Conservation (phyloP, 2,888 invertebrate species). For the Agriopis marginaria region DNA sequence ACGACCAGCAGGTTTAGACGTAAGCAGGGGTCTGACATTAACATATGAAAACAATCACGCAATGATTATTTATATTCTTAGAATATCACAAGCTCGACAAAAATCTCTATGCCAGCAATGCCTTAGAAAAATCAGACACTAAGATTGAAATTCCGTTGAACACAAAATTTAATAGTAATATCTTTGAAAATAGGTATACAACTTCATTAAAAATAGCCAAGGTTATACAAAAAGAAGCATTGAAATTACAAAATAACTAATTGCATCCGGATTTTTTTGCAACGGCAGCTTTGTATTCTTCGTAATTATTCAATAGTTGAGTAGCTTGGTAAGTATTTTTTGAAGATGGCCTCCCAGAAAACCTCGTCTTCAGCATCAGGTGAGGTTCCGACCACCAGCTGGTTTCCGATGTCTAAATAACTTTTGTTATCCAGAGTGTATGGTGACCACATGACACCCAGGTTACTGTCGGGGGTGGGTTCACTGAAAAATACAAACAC, state of each 20-base stretch:
- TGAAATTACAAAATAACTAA: too few relatives aligned
- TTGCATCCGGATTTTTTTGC: too few relatives aligned
- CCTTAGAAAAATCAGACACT: too few relatives aligned
- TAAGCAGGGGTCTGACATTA: neutral
- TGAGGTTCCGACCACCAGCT: conserved; percentile 41
- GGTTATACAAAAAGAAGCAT: too few relatives aligned
- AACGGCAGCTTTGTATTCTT: too few relatives aligned
- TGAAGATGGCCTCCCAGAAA: conserved; percentile 61
- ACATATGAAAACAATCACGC: neutral
- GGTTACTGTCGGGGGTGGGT: conserved; percentile 47
- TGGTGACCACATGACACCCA: conserved; percentile 46
- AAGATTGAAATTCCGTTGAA: too few relatives aligned
- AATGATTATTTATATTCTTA: too few relatives aligned
- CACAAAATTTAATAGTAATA: too few relatives aligned
- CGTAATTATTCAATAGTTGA: conserved; percentile 6
- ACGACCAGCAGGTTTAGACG: conserved; percentile 37
- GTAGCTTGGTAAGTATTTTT: conserved; percentile 54
- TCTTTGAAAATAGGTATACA: too few relatives aligned
- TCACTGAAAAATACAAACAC: conserved; percentile 42
- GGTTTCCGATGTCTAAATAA: conserved; percentile 54
- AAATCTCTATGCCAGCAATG: neutral
- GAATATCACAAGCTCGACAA: neutral
- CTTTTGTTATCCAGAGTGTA: conserved; percentile 39
- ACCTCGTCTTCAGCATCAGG: conserved; percentile 59
- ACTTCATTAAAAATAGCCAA: too few relatives aligned